Conservation (phyloP, 2,888 invertebrate species). For the Cataglyphis altisquamis region DNA sequence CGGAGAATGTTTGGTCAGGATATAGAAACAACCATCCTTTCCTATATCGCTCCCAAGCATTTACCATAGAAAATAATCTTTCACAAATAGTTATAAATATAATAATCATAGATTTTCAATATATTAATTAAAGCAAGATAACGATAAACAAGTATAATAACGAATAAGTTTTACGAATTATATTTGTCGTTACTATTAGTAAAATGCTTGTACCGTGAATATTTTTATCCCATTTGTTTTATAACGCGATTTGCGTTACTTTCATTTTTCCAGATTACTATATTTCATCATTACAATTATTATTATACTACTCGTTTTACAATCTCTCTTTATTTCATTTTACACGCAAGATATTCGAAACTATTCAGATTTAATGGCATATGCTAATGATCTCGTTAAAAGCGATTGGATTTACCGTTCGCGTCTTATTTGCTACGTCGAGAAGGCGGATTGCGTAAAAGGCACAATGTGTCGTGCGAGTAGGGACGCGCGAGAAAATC, state of each 20-base stretch:
- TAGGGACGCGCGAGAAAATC: conserved; percentile 27
- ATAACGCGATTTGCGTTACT: conserved; percentile 7
- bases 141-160: conserved; percentile 17
- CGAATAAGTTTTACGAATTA: conserved; percentile 13
- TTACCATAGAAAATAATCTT: not conserved
- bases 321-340: conserved; percentile 12
- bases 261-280: not conserved
- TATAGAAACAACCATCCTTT: not conserved
- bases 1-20: conserved; percentile 19
- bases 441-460: conserved; percentile 47
- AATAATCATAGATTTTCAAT: not conserved
- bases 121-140: not conserved
- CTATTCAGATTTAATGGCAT: not conserved
- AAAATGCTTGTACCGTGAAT: not conserved
- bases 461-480: conserved; percentile 41
- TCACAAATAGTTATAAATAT: not conserved
- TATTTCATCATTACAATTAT: conserved; percentile 6
- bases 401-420: conserved; percentile 35
- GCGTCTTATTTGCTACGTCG: conserved; percentile 16
- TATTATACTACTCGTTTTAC: conserved; percentile 26
- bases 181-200: conserved; percentile 9
- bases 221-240: conserved; percentile 24
- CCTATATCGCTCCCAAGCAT: not conserved
- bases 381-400: conserved; percentile 56
- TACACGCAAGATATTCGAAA: conserved; percentile 17